phyloP scores from a whole-genome alignment of 2,888 invertebrate species.

The Clostera curtula region DNA sequence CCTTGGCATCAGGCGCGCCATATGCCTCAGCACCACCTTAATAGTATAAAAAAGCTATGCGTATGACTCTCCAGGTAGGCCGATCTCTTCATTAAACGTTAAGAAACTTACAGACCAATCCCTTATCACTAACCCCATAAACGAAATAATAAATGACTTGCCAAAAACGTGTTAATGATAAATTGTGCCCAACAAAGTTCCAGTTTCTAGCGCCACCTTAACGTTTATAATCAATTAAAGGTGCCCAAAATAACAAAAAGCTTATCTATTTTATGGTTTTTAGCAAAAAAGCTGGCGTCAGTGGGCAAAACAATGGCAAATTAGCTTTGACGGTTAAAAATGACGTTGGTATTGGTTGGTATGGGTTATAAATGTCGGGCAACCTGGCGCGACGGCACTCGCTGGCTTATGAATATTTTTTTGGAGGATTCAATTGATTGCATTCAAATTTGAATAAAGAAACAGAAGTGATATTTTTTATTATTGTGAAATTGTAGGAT shows the following conservation, averaged over 20 bases:
- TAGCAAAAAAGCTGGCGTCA: conserved; percentile 67
- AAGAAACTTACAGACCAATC: conserved; percentile 5
- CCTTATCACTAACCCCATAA: conserved; percentile 3
- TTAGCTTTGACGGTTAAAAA: conserved; percentile 72
- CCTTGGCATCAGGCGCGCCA: too few species aligned
- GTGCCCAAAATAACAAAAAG: conserved; percentile 46
- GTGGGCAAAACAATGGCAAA: conserved; percentile 69
- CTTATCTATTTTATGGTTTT: conserved; percentile 71
- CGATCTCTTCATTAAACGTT: conserved; percentile 1
- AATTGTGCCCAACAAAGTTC: conserved; percentile 25
- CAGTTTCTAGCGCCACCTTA: conserved; percentile 34
- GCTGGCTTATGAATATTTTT: too few species aligned
- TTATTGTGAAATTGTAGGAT: too few species aligned
- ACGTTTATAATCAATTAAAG: conserved; percentile 62
- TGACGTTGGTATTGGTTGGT: conserved; percentile 49
- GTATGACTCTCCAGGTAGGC: too few species aligned
- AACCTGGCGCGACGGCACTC: conserved; percentile 27
- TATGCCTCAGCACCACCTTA: too few species aligned
- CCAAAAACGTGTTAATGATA: conserved; percentile 34
- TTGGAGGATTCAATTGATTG: too few species aligned
- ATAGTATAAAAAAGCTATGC: too few species aligned
- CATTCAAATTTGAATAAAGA: too few species aligned
- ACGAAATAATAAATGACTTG: conserved; percentile 20
- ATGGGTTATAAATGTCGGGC: conserved; percentile 38
- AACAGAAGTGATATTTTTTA: too few species aligned